These are phyloP conservation scores for Ciconia boyciana DNA, from an alignment of 2,113 vertebrate species.

Conservation along the genomic window DNA sequence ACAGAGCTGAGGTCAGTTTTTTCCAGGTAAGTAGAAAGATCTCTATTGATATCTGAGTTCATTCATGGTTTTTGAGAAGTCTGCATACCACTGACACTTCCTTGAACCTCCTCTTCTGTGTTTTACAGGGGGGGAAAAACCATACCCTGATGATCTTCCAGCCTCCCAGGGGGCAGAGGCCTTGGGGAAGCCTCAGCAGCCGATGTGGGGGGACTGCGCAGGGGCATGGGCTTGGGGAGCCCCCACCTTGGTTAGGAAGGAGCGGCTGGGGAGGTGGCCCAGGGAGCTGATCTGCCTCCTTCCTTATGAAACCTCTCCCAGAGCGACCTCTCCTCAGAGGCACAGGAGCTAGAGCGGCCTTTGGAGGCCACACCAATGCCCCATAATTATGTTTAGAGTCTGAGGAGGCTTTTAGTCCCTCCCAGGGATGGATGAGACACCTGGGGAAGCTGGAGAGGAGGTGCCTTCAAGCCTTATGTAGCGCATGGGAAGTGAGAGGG, in stretches of 20 bases:
- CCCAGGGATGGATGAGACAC: neutral
- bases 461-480: rapidly evolving
- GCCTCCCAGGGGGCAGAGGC: neutral
- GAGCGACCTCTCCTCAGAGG: neutral
- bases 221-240: neutral
- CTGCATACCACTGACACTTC: neutral
- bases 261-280: neutral
- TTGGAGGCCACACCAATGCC: neutral
- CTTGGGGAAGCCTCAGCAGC: neutral
- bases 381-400: neutral
- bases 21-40: neutral
- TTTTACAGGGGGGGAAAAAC: neutral
- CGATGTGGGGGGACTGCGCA: neutral
- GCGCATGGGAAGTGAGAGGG: neutral
- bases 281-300: neutral
- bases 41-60: neutral
- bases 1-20: neutral
- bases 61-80: neutral
- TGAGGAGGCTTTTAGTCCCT: neutral
- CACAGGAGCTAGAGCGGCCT: rapidly evolving
- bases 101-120: neutral
- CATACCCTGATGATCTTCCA: neutral
- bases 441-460: neutral
- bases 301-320: neutral
- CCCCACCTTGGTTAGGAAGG: neutral